Percentiles rank a stretch among this genome's conserved stretches.
Conservation (phyloP, 2,888 invertebrate genomes). For the Phlogophora meticulosa region DNA sequence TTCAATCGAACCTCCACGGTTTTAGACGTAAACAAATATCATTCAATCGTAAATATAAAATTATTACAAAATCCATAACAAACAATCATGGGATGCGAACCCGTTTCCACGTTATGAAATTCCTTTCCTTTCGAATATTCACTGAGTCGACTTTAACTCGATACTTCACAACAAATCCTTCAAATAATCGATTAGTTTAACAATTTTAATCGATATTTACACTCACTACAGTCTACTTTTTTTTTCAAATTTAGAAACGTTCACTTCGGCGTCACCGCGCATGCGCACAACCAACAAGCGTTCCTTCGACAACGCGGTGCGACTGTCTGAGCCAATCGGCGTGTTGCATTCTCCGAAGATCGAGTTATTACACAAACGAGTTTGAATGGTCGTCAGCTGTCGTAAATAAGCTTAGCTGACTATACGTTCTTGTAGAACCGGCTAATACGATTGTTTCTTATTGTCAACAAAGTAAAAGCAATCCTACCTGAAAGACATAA, state of each 20-base stretch:
- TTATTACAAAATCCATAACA: conserved; percentile 77
- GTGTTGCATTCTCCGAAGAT: conserved; percentile 83
- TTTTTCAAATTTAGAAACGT: conserved; percentile 66
- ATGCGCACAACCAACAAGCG: conserved; percentile 72
- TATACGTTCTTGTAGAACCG: conserved; percentile 73
- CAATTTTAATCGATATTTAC: conserved; percentile 50
- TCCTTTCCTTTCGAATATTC: conserved; percentile 64
- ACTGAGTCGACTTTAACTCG: conserved; percentile 53
- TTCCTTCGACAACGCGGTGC: conserved; percentile 67
- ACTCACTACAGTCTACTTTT: conserved; percentile 61
- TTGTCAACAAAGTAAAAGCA: conserved; percentile 57
- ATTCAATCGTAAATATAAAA: conserved; percentile 68
- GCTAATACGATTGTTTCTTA: conserved; percentile 71
- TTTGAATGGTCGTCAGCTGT: conserved; percentile 76
- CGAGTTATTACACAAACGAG: conserved; percentile 78
- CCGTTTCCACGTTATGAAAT: conserved; percentile 73
- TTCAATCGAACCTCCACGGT: conserved; percentile 43
- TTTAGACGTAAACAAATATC: conserved; percentile 55
- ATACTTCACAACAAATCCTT: conserved; percentile 53
- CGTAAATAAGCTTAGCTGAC: conserved; percentile 69
- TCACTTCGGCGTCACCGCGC: conserved; percentile 70
- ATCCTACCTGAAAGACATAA: conserved; percentile 55
- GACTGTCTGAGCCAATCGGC: conserved; percentile 80
- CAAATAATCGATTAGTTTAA: conserved; percentile 48
- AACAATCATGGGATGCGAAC: conserved; percentile 69